A percentile compares a stretch with the other conserved stretches of the same genome.
phyloP scores from a whole-genome alignment of 2,888 invertebrate species.

The Sesamia inferens region DNA sequence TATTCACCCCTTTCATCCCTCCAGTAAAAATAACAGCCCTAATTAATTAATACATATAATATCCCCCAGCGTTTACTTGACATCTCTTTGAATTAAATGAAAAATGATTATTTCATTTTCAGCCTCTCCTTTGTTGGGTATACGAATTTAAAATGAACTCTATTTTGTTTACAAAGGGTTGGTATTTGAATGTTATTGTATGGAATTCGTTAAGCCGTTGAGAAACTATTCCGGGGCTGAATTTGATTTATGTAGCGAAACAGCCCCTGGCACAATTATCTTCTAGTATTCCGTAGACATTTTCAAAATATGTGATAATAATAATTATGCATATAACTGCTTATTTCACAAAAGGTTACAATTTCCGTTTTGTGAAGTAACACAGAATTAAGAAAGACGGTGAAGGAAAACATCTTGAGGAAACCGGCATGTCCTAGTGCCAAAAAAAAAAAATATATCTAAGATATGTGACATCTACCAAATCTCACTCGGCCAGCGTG shows the following conservation, averaged over 20 bases:
- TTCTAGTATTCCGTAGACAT: conserved; percentile 49
- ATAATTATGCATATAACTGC: conserved; percentile 6
- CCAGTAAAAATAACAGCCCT: conserved; percentile 52
- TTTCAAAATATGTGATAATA: conserved; percentile 38
- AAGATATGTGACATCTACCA: too few species aligned
- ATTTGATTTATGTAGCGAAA: conserved; percentile 67
- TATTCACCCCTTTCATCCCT: conserved; percentile 41
- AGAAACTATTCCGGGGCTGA: conserved; percentile 62
- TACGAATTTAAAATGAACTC: conserved; percentile 28
- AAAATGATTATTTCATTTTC: conserved; percentile 74
- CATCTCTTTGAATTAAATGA: conserved; percentile 77
- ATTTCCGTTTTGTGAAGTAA: background rate
- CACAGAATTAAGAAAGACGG: background rate
- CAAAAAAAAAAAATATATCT: too few species aligned
- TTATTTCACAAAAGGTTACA: background rate
- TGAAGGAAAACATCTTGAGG: too few species aligned
- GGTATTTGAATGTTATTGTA: background rate
- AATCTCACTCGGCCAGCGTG: too few species aligned
- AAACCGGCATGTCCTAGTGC: too few species aligned
- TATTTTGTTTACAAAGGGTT: background rate
- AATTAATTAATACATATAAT: conserved; percentile 63
- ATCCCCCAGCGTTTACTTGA: conserved; percentile 65
- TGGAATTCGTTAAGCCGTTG: conserved; percentile 33
- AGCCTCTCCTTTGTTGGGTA: conserved; percentile 57
- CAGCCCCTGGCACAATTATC: conserved; percentile 61